Percentiles rank a stretch among this genome's conserved stretches.
These are phyloP conservation scores for Coregonus ussuriensis DNA, from an alignment of 2,797 vertebrate species.

Conservation along the genomic window DNA sequence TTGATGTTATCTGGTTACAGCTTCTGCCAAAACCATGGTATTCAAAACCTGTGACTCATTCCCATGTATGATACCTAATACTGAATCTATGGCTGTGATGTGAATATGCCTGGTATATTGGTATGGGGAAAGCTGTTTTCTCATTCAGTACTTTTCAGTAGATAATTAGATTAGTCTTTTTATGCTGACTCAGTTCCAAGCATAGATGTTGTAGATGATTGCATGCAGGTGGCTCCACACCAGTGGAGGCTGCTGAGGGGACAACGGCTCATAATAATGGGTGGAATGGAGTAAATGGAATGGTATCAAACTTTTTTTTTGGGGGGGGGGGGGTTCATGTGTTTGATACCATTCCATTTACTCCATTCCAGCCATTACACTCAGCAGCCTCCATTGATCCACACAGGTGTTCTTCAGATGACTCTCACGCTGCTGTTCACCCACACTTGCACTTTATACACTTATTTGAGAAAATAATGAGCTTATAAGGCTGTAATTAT, in stretches of 20 bases:
- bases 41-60: conserved; percentile 48
- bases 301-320: too few species aligned
- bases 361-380: too few species aligned
- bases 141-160: conserved; percentile 21
- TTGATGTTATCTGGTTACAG: conserved; percentile 48
- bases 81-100: conserved; percentile 16
- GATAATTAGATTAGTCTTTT: conserved; percentile 37
- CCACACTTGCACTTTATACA: background rate
- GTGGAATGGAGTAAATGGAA: too few species aligned
- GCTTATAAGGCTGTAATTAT: background rate
- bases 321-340: too few species aligned
- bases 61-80: conserved; percentile 43
- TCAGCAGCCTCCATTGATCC: conserved; percentile 5
- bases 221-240: conserved; percentile 49
- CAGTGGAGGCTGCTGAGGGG: too few species aligned
- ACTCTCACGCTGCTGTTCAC: conserved; percentile 16
- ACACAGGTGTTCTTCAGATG: conserved; percentile 42
- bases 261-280: too few species aligned
- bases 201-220: conserved; percentile 53
- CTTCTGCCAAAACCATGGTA: conserved; percentile 42
- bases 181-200: conserved; percentile 38
- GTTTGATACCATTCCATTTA: too few species aligned
- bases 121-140: conserved; percentile 34
- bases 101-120: background rate
- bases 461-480: background rate